These are phyloP conservation scores for Alectoris magna DNA, from an alignment of 2,797 vertebrate genomes.

Conservation along the genomic window DNA sequence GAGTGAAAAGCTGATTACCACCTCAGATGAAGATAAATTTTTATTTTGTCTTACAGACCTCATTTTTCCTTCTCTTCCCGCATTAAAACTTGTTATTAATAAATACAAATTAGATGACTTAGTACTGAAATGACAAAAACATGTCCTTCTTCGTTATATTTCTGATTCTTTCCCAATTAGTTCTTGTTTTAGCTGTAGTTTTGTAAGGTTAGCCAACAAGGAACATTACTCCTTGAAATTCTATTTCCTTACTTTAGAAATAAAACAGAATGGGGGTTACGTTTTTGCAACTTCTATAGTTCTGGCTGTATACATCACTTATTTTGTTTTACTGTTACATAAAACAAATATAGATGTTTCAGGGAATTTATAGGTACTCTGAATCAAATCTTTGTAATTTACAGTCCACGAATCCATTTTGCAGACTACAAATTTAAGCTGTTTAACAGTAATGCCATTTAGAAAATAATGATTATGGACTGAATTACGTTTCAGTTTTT, in stretches of 20 bases:
- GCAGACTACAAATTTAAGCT: background rate
- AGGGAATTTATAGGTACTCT: background rate
- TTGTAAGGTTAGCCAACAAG: background rate
- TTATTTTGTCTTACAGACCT: background rate
- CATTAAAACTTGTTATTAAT: background rate
- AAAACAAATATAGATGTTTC: background rate
- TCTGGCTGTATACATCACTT: background rate
- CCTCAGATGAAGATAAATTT: background rate
- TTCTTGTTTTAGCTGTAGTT: background rate
- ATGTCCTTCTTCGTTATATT: background rate
- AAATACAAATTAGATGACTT: background rate
- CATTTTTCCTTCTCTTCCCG: background rate
- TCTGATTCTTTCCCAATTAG: background rate
- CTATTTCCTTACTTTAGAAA: background rate
- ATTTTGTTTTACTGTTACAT: background rate
- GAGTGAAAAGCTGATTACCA: background rate
- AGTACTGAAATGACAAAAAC: background rate
- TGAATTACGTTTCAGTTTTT: constrained; percentile 1
- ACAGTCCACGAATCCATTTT: background rate
- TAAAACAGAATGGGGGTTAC: background rate
- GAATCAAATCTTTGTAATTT: background rate
- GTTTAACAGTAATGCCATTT: background rate
- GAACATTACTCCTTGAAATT: background rate
- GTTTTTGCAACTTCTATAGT: background rate
- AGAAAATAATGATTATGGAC: background rate